Conservation (phyloP, 1,140 invertebrate species). For the Drosophila equinoxialis region DNA sequence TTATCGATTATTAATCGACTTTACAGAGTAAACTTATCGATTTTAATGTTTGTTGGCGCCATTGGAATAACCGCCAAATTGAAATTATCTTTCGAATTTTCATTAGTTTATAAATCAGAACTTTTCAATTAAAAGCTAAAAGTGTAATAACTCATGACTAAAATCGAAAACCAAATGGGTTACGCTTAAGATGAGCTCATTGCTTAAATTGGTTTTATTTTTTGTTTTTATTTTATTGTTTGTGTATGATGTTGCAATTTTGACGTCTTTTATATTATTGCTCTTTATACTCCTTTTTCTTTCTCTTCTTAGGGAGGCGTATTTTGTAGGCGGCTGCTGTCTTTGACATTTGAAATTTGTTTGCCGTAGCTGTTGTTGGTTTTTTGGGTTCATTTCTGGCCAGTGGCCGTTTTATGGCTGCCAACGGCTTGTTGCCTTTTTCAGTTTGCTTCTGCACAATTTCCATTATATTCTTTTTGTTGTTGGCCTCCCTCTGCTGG, state of each 20-base stretch:
- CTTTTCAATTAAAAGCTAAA: no score
- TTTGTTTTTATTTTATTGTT: no score
- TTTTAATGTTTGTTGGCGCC: no score
- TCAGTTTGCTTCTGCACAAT: slow-evolving; percentile 44
- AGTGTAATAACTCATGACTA: no score
- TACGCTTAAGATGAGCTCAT: no score
- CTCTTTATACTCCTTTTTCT: neutral
- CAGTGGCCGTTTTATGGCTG: slow-evolving; percentile 57
- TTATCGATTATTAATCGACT: no score
- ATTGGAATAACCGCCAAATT: no score
- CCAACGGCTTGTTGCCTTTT: slow-evolving; percentile 73
- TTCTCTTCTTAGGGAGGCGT: neutral
- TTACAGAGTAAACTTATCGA: no score
- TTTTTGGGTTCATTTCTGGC: slow-evolving; percentile 36
- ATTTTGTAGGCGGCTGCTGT: neutral
- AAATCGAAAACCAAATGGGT: no score
- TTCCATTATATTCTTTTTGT: slow-evolving; percentile 16
- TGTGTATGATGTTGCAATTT: neutral
- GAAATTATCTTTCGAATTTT: neutral
- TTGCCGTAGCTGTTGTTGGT: neutral
- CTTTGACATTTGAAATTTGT: slow-evolving; percentile 12
- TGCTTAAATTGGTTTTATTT: no score
- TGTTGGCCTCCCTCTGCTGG: slow-evolving; percentile 35
- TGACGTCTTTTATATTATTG: neutral
- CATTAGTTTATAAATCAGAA: no score